Evolutionary conservation across 92 coral and sea anemone genomes (phyloP), one percentile per base, ranked within the genome.

Genomic region (Epizoanthus stellaris): DNA sequence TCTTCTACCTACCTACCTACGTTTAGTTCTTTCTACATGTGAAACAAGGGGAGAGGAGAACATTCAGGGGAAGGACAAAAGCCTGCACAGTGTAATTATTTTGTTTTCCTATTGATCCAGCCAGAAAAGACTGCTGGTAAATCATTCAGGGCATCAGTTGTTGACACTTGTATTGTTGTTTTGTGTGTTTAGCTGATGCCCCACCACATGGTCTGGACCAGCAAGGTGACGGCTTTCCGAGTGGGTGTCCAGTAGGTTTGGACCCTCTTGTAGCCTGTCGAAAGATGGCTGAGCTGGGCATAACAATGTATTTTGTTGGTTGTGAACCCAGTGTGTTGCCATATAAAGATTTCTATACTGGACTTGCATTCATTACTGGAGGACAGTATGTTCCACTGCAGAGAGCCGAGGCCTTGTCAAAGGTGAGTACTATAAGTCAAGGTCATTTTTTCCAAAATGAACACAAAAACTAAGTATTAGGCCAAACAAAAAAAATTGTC

Each of bases 361-460:
- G 93, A 3, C 77, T 96, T 71, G 94, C 94, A 8, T 91, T 81
- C 64, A 94, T 91, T 14, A 96, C 99, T 19, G 99, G 99, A 16
- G 99, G 99, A 6, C 99, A 96, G 73, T 96, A 96, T 89, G 92
- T 96, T 16, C 93, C 98, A 8, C 94, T 96, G 5, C 85, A 77
- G 45, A 71, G 84, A 68, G 93, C 99, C 6, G 80, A 76, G 19
- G 82, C 85, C 20, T 81, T 96, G 61, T 92, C 99, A 36, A 82
- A 94, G 92, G 99, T 96, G 76, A 80, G 88, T 1, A 30, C 36
- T 30, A 30, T 30, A 1, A 30, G 36, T 30, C 1, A 30, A 30
- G 36, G 1, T 30, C 36, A 30, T 30, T 30, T 30, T 30, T 30
- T 30, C 36, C 36, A 30, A 30, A 30, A 30, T 30, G 36, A 30